phyloP scores from a whole-genome alignment of 2,797 vertebrate genomes.

The Manis crassicaudata region DNA sequence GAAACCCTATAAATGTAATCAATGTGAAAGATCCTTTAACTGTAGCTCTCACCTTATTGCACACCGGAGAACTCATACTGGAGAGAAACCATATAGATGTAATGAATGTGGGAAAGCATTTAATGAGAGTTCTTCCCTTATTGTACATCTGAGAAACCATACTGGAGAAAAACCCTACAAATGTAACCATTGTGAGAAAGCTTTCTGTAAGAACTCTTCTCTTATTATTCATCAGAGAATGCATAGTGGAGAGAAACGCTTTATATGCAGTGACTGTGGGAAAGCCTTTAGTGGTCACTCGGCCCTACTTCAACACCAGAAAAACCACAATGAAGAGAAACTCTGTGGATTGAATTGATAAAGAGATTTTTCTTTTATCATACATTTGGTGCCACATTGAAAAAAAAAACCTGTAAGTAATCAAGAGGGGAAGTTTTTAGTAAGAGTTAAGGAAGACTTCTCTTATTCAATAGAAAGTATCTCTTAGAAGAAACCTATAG shows the following conservation, averaged over 20 bases:
- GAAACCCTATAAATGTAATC: constrained; percentile 75
- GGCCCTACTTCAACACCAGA: constrained; percentile 70
- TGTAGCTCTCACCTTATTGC: constrained; percentile 90
- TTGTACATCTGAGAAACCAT: constrained; percentile 91
- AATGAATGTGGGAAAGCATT: constrained; percentile 92
- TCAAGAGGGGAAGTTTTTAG: background rate
- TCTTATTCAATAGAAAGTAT: background rate
- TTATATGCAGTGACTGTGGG: constrained; percentile 72
- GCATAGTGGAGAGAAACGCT: constrained; percentile 74
- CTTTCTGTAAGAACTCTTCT: constrained; percentile 88
- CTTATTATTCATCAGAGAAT: constrained; percentile 77
- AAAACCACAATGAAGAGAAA: constrained; percentile 62
- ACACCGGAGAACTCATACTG: constrained; percentile 90
- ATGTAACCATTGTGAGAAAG: constrained; percentile 90
- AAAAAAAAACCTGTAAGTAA: background rate
- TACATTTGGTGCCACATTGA: background rate
- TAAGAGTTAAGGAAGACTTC: background rate
- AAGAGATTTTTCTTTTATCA: background rate
- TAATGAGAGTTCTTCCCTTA: constrained; percentile 91
- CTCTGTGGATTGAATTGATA: constrained; percentile 39
- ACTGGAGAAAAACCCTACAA: constrained; percentile 89
- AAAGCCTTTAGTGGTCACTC: constrained; percentile 73
- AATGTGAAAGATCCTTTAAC: constrained; percentile 87
- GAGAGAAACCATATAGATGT: constrained; percentile 91
- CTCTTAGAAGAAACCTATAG: constrained; percentile 48